Evolutionary conservation across 2,797 vertebrate species (phyloP).

Genomic region (Chelon auratus): DNA sequence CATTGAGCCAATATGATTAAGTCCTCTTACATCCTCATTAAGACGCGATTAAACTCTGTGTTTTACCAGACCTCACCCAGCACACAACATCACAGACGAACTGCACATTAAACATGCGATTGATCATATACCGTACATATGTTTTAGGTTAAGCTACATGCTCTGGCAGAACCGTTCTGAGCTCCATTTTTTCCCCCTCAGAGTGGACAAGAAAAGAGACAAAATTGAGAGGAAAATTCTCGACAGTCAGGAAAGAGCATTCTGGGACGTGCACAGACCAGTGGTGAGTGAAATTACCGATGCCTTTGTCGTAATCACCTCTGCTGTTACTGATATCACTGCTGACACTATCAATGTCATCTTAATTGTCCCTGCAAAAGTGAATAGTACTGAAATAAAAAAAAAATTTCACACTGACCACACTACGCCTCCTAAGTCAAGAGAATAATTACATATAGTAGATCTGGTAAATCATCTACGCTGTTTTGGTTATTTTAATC

Average conservation of each 20-base stretch:
- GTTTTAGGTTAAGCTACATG: conserved; percentile 1
- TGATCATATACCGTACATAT: neutral
- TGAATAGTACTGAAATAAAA: neutral
- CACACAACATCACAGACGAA: conserved; percentile 35
- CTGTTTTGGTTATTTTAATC: conserved; percentile 20
- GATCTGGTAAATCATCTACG: neutral
- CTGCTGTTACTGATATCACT: conserved; percentile 3
- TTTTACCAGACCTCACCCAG: neutral
- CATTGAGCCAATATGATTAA: conserved; percentile 20
- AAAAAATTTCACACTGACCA: conserved; percentile 7
- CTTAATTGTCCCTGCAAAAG: conserved; percentile 20
- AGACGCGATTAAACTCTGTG: conserved; percentile 18
- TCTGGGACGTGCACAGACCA: conserved; percentile 98
- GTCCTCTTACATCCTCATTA: conserved; percentile 32
- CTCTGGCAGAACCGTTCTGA: conserved; percentile 4
- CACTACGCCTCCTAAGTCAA: conserved; percentile 5
- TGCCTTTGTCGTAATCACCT: conserved; percentile 21
- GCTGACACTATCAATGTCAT: conserved; percentile 16
- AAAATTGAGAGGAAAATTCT: conserved; percentile 99
- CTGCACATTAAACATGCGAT: conserved; percentile 29
- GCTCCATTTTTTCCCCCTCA: conserved; percentile 62
- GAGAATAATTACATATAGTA: neutral
- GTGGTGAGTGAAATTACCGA: conserved; percentile 88
- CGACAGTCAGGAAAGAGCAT: conserved; percentile 97
- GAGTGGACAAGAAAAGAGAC: conserved; percentile 98